Evolutionary conservation across 2,888 invertebrate species (phyloP).

Genomic region (Apamea epomidion): DNA sequence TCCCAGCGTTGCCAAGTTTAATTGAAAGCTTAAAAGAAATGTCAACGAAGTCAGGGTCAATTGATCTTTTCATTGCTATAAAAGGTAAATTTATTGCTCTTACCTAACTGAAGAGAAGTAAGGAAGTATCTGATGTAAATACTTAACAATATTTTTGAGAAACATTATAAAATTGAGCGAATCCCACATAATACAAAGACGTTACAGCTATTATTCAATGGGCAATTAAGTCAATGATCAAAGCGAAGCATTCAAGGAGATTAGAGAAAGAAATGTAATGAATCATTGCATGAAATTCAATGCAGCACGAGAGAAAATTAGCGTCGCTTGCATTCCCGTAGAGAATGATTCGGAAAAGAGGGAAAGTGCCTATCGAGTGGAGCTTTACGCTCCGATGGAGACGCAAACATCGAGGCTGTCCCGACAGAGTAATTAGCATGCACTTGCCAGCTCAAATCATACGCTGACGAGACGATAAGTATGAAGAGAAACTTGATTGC

Average conservation of each 20-base stretch:
- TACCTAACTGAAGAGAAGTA: slow-evolving; percentile 13
- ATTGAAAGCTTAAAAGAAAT: slow-evolving; percentile 29
- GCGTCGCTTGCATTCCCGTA: slow-evolving; percentile 68
- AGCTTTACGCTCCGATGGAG: slow-evolving; percentile 73
- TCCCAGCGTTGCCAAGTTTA: slow-evolving; percentile 8
- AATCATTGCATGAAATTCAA: slow-evolving; percentile 64
- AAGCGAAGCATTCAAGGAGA: slow-evolving; percentile 46
- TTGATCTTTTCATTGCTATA: neutral
- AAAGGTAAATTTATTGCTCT: slow-evolving; percentile 8
- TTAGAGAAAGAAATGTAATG: slow-evolving; percentile 51
- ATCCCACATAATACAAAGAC: slow-evolving; percentile 16
- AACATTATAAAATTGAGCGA: slow-evolving; percentile 22
- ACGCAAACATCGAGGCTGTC: slow-evolving; percentile 58
- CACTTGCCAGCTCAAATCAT: slow-evolving; percentile 51
- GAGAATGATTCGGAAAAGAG: slow-evolving; percentile 80
- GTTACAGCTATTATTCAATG: slow-evolving; percentile 60
- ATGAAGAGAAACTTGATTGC: slow-evolving; percentile 65
- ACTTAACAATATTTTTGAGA: neutral
- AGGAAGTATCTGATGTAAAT: slow-evolving; percentile 1
- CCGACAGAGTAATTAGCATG: slow-evolving; percentile 58
- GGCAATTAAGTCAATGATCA: slow-evolving; percentile 54
- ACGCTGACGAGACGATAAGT: slow-evolving; percentile 49
- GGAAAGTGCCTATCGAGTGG: slow-evolving; percentile 78
- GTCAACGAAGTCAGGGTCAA: neutral
- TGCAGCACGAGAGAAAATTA: slow-evolving; percentile 68